These are phyloP conservation scores for Apamea monoglypha DNA, from an alignment of 2,888 invertebrate genomes.

Conservation along the genomic window DNA sequence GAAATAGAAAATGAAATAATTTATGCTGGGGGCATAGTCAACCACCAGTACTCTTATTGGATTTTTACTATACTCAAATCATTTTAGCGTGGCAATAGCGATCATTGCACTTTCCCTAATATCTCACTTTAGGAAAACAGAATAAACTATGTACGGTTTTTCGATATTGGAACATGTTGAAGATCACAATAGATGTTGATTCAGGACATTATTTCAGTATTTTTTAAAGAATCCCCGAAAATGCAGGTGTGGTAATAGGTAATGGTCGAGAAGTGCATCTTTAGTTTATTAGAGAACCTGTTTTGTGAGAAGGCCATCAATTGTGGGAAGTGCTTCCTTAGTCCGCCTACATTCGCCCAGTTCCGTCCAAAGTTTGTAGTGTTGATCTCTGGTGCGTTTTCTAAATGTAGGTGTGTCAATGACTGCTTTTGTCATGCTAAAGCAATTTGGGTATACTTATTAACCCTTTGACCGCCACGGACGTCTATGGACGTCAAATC, in stretches of 20 bases:
- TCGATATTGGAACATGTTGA: neutral
- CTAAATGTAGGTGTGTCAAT: neutral
- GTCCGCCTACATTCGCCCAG: too few relatives aligned
- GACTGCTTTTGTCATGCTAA: neutral
- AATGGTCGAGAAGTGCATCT: too few relatives aligned
- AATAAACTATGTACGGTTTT: neutral
- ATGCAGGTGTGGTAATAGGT: neutral
- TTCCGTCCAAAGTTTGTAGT: too few relatives aligned
- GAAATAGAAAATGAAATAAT: neutral
- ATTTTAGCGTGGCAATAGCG: neutral
- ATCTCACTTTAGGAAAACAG: neutral
- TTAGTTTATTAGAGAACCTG: too few relatives aligned
- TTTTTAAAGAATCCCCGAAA: neutral
- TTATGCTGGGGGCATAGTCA: neutral
- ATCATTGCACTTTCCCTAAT: neutral
- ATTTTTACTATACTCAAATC: neutral
- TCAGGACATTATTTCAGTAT: neutral
- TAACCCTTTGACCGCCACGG: too few relatives aligned
- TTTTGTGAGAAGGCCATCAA: too few relatives aligned
- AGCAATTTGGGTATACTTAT: neutral
- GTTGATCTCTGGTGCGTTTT: too few relatives aligned
- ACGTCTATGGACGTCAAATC: too few relatives aligned
- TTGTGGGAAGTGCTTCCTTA: too few relatives aligned
- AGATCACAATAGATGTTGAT: neutral
- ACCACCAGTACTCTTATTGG: neutral